Evolutionary conservation across 2,888 invertebrate genomes (phyloP).

Genomic region (Chydorus sphaericus): DNA sequence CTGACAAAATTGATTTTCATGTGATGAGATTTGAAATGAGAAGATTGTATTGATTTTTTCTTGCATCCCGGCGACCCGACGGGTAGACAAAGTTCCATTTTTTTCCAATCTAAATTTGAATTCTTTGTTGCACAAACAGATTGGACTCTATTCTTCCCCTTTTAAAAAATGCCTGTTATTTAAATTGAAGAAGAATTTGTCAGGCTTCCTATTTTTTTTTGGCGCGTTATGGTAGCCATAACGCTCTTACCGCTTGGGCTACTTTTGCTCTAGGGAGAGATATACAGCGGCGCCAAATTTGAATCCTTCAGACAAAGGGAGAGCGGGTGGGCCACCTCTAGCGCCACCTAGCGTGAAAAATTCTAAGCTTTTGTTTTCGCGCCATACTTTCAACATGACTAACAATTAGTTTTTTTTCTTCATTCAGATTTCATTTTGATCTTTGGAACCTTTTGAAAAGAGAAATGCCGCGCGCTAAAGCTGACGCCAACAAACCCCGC

Average conservation of each 20-base stretch:
- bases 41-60: conserved; percentile 1
- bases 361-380: not conserved
- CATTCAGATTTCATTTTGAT: not conserved
- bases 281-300: conserved; percentile 1
- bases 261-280: not conserved
- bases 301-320: not conserved
- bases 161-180: too few species aligned
- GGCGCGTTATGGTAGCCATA: not conserved
- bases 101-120: too few species aligned
- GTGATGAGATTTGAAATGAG: not conserved
- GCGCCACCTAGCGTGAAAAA: not conserved
- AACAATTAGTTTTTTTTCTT: not conserved
- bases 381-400: not conserved
- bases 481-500: conserved; percentile 63
- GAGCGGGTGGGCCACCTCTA: too few species aligned
- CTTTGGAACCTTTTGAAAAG: not conserved
- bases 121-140: too few species aligned
- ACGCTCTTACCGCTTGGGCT: not conserved
- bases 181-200: too few species aligned
- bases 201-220: not conserved
- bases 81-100: too few species aligned
- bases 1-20: not conserved
- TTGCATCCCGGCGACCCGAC: too few species aligned
- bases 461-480: conserved; percentile 32
- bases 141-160: too few species aligned